phyloP scores from a whole-genome alignment of 2,888 invertebrate species.

The Synanthedon andrenaeformis region DNA sequence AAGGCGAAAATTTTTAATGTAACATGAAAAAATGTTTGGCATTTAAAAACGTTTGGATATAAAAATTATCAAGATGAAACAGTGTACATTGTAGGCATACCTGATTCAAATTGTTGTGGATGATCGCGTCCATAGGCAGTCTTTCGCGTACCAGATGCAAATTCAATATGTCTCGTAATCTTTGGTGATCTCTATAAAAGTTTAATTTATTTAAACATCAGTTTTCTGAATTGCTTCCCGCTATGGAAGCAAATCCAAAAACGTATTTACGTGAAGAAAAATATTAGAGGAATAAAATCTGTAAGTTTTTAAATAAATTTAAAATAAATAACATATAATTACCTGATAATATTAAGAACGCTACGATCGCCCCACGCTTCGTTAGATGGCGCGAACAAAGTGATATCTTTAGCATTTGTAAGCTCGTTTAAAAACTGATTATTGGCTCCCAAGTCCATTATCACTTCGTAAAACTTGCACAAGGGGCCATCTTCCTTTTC shows the following conservation, averaged over 20 bases:
- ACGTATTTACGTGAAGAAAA: background rate
- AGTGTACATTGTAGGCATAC: slow-evolving; percentile 37
- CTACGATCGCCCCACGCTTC: slow-evolving; percentile 84
- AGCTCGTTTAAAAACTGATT: slow-evolving; percentile 77
- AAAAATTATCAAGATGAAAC: no score
- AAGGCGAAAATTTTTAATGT: background rate
- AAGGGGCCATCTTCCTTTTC: slow-evolving; percentile 73
- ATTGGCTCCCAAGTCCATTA: slow-evolving; percentile 80
- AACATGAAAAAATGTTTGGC: no score
- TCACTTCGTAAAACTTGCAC: slow-evolving; percentile 84
- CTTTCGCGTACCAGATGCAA: slow-evolving; percentile 85
- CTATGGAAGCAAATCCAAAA: background rate
- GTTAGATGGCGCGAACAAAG: slow-evolving; percentile 91
- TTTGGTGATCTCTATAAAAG: slow-evolving; percentile 72
- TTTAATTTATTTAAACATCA: slow-evolving; percentile 1
- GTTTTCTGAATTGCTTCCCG: no score
- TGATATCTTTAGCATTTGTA: slow-evolving; percentile 78
- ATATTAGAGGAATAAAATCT: background rate
- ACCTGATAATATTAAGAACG: slow-evolving; percentile 78
- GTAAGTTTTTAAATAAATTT: background rate
- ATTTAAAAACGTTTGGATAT: no score
- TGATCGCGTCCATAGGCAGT: slow-evolving; percentile 80
- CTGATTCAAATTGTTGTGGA: slow-evolving; percentile 77
- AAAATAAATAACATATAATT: slow-evolving; percentile 6
- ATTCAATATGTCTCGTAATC: slow-evolving; percentile 81